Base-by-base conservation (phyloP, 2,888 invertebrate genomes). In the Corbicula japonica region DNA sequence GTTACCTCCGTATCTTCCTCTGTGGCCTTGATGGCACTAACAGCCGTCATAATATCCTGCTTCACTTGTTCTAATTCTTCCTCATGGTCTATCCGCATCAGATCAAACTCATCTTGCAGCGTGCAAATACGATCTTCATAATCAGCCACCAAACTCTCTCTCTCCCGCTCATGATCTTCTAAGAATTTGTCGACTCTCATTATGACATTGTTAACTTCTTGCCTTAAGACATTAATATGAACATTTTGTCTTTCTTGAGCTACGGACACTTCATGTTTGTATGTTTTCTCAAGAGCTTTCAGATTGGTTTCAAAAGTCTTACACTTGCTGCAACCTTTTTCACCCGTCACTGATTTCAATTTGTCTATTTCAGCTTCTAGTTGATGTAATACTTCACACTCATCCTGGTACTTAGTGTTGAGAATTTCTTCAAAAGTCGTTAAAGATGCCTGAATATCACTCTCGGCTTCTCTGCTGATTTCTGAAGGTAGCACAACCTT, bases 1-100 rank as follows among this genome's bases (percentile, higher is more conserved):
- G 88, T 86, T 3, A 80, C 84, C 75, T 89, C 91, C 6, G 87
- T 86, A 54, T 88, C 86, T 41, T 89, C 89, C 62, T 91, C 91
- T 62, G 88, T 90, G 26, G 90, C 91, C 62, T 85, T 84, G 72
- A 91, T 91, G 32, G 91, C 91, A 81, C 89, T 88, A 8, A 91
- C 90, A 15, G 91, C 91, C 34, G 95, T 95, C 82, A 94, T 89
- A 35, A 94, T 93, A 66, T 93, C 93, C 66, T 93, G 91, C 70
- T 90, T 86, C 26, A 89, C 87, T 58, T 91, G 88, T 65, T 93
- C 93, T 41, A 92, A 87, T 71, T 94, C 90, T 15, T 90, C 90
- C 5, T 91, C 91, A 68, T 94, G 87, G 74, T 94, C 94, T 5
- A 92, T 91, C 65, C 92, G 93, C 69, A 94, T 87, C 32, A 85